Conservation (phyloP, 1,140 invertebrate genomes). For the Cherax quadricarinatus region DNA sequence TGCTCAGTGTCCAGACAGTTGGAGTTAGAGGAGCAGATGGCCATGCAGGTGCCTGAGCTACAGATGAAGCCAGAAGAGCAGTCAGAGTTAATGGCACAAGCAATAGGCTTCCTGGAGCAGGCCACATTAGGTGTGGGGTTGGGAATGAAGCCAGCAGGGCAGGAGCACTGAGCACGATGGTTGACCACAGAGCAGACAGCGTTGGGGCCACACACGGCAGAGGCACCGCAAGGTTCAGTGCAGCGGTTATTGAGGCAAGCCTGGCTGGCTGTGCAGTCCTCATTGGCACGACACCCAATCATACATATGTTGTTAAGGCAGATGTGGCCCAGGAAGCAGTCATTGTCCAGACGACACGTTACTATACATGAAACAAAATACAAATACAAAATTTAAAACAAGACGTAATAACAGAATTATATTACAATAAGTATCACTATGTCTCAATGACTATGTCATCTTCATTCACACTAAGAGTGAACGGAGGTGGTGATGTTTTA, state of each 20-base stretch:
- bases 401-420: not conserved
- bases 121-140: slow-evolving; percentile 87
- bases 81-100: slow-evolving; percentile 85
- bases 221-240: slow-evolving; percentile 87
- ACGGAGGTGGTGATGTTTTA: not conserved
- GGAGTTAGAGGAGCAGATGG: slow-evolving; percentile 85
- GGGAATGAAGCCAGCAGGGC: slow-evolving; percentile 86
- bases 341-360: slow-evolving; percentile 92
- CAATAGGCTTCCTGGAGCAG: slow-evolving; percentile 85
- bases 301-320: slow-evolving; percentile 90
- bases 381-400: not conserved
- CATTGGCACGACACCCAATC: slow-evolving; percentile 89
- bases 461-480: too few species aligned
- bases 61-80: slow-evolving; percentile 84
- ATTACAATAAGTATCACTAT: not conserved
- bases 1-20: slow-evolving; percentile 90
- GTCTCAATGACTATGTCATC: too few species aligned
- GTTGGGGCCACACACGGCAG: slow-evolving; percentile 85
- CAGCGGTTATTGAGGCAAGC: slow-evolving; percentile 89
- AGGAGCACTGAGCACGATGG: slow-evolving; percentile 89
- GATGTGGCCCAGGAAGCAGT: slow-evolving; percentile 93
- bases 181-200: slow-evolving; percentile 84
- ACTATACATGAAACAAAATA: slow-evolving; percentile 78
- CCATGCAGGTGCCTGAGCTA: slow-evolving; percentile 84
- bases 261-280: slow-evolving; percentile 90